Conservation (phyloP, 2,888 invertebrate genomes). For the Phytoseiulus persimilis region DNA sequence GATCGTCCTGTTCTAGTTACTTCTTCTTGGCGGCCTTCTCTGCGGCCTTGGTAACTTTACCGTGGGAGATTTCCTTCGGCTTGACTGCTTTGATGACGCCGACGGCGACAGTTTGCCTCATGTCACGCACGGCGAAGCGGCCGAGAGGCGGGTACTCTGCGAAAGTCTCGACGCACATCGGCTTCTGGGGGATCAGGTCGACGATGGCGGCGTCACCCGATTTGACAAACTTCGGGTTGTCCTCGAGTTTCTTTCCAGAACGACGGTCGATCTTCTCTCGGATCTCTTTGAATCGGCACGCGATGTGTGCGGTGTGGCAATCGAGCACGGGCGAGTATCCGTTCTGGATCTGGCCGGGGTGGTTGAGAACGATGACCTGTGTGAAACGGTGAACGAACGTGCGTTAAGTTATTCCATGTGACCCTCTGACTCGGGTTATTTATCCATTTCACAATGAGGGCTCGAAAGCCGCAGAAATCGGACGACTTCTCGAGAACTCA, state of each 20-base stretch:
- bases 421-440: too few species aligned
- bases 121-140: constrained; percentile 97
- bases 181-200: constrained; percentile 82
- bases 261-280: constrained; percentile 98
- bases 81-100: constrained; percentile 68
- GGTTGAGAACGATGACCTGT: constrained; percentile 89
- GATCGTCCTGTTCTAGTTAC: constrained; percentile 57
- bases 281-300: constrained; percentile 98
- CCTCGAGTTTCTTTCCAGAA: constrained; percentile 63
- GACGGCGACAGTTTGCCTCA: constrained; percentile 97
- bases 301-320: constrained; percentile 99
- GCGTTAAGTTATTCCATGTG: too few species aligned
- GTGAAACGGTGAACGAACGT: not conserved
- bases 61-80: constrained; percentile 76
- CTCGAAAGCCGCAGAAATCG: not conserved
- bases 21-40: constrained; percentile 96
- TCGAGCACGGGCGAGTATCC: constrained; percentile 98
- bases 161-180: constrained; percentile 97
- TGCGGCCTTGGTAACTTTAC: constrained; percentile 98
- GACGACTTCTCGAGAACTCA: not conserved
- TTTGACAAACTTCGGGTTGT: constrained; percentile 88
- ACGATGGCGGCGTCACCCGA: constrained; percentile 96
- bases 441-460: too few species aligned
- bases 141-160: constrained; percentile 91
- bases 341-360: constrained; percentile 96